Conservation (phyloP, 2,797 vertebrate species). For the Typhlichthys eigenmanni region DNA sequence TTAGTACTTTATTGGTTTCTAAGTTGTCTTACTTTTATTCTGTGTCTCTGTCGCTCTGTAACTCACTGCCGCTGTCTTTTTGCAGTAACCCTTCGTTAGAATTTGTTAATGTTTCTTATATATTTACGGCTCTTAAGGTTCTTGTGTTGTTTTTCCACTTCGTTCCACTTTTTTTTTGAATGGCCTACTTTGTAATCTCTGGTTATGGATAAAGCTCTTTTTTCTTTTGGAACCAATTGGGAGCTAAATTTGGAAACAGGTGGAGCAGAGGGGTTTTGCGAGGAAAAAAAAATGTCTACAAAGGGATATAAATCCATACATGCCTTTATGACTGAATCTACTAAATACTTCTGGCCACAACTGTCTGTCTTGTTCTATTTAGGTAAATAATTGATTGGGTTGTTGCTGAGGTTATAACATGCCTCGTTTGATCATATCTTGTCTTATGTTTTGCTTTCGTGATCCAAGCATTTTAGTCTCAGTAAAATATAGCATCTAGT, state of each 20-base stretch:
- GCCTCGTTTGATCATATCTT: slow-evolving; percentile 21
- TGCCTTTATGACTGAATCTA: slow-evolving; percentile 18
- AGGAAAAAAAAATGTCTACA: neutral
- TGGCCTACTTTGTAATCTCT: slow-evolving; percentile 46
- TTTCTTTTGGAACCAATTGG: slow-evolving; percentile 20
- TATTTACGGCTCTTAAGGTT: slow-evolving; percentile 1
- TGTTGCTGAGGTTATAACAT: slow-evolving; percentile 1
- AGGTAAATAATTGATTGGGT: neutral
- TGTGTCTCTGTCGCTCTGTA: neutral
- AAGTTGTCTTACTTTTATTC: neutral
- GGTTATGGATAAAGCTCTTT: slow-evolving; percentile 12
- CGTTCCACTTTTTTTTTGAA: slow-evolving; percentile 13
- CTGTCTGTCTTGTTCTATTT: neutral
- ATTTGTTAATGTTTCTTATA: neutral
- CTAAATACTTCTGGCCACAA: neutral
- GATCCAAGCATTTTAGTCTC: slow-evolving; percentile 15
- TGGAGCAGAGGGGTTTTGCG: neutral
- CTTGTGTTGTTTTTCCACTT: neutral
- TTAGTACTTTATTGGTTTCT: neutral
- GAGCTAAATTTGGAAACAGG: slow-evolving; percentile 1
- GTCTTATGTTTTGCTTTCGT: neutral
- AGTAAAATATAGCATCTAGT: neutral
- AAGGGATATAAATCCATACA: slow-evolving; percentile 3
- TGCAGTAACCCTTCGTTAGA: neutral
- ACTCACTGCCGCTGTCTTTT: neutral